Percentiles rank a stretch among this genome's conserved stretches.
Evolutionary conservation across 2,888 invertebrate species (phyloP).

Genomic region (Steinernema carpocapsae): DNA sequence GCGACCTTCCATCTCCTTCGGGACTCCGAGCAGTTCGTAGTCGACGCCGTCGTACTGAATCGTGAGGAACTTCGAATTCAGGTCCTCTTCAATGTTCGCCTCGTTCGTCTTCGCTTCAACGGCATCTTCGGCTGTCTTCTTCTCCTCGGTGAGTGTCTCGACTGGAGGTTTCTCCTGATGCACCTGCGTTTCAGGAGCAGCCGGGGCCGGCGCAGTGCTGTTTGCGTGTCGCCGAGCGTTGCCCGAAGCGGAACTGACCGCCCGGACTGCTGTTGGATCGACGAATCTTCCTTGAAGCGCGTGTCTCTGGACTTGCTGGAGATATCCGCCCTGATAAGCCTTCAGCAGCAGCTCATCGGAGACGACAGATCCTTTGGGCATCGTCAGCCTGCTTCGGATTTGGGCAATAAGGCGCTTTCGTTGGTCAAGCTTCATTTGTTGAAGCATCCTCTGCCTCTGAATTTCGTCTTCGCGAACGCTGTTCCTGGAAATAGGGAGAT

Average conservation of each 20-base stretch:
- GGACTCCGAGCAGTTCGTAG: slow-evolving; percentile 25
- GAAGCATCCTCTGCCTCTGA: not conserved
- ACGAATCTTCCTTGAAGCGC: not conserved
- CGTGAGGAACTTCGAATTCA: not conserved
- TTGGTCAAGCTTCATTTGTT: not conserved
- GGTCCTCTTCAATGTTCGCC: not conserved
- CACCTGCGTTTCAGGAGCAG: too few species aligned
- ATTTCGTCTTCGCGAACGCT: not conserved
- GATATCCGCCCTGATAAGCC: not conserved
- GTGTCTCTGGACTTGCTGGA: not conserved
- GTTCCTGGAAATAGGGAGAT: not conserved
- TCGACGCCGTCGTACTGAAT: not conserved
- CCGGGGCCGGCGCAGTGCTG: not conserved
- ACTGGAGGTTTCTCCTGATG: too few species aligned
- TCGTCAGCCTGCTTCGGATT: not conserved
- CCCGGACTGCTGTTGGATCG: too few species aligned
- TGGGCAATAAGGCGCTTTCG: not conserved
- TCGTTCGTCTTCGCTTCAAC: too few species aligned
- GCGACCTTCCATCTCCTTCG: not conserved
- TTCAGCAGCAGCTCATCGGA: slow-evolving; percentile 17
- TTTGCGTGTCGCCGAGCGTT: not conserved
- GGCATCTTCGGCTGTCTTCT: too few species aligned
- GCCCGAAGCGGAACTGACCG: too few species aligned
- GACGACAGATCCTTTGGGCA: not conserved
- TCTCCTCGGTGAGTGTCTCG: too few species aligned